phyloP scores from a whole-genome alignment of 2,113 vertebrate genomes.

The Nymphicus hollandicus region DNA sequence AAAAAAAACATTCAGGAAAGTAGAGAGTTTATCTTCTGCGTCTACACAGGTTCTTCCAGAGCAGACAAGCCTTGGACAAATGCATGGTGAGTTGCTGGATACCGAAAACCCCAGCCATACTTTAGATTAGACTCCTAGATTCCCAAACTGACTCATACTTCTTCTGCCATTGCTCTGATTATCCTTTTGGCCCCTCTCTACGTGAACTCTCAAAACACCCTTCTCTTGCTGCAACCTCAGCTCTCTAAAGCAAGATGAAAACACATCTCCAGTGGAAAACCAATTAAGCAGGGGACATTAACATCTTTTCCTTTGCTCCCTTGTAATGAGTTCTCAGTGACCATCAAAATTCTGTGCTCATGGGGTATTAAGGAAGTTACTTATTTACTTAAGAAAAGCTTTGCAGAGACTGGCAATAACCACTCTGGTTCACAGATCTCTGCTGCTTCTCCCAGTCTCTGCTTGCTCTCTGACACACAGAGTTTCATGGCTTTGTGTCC shows the following conservation, averaged over 20 bases:
- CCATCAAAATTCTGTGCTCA: background rate
- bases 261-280: background rate
- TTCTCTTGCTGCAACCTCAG: background rate
- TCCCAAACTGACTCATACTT: fast-evolving
- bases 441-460: background rate
- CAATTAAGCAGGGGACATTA: background rate
- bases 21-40: background rate
- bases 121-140: background rate
- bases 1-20: background rate
- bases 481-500: background rate
- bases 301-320: background rate
- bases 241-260: background rate
- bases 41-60: background rate
- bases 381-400: background rate
- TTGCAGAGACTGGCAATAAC: fast-evolving
- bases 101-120: fast-evolving
- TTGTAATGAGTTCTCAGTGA: background rate
- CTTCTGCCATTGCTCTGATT: background rate
- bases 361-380: background rate
- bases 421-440: background rate
- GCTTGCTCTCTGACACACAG: background rate
- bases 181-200: background rate
- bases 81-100: background rate
- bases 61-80: too few species aligned
- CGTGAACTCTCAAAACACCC: background rate